Conservation (phyloP, 2,888 invertebrate genomes). For the Syritta pipiens region DNA sequence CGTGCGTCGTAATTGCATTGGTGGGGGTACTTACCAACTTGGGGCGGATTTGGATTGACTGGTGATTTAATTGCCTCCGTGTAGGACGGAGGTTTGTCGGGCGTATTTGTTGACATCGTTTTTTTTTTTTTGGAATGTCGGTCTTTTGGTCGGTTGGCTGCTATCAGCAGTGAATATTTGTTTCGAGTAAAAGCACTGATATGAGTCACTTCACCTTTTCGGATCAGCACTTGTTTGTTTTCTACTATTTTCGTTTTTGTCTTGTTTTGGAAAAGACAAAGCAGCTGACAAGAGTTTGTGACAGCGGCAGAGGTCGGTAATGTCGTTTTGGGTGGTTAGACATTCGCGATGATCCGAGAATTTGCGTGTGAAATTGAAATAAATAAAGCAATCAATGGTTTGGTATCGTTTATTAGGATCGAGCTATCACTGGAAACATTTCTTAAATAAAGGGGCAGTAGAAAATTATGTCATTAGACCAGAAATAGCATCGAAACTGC, state of each 20-base stretch:
- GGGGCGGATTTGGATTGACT: constrained; percentile 43
- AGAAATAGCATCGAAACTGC: too few species aligned
- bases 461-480: too few species aligned
- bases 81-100: constrained; percentile 81
- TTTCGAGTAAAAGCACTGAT: constrained; percentile 6
- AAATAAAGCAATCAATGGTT: too few species aligned
- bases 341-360: too few species aligned
- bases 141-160: background rate
- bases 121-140: background rate
- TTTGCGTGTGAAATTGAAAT: too few species aligned
- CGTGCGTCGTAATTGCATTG: background rate
- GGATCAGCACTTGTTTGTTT: constrained; percentile 56
- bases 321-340: too few species aligned
- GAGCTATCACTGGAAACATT: too few species aligned
- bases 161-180: background rate
- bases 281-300: constrained; percentile 25
- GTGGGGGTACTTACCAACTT: constrained; percentile 69
- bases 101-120: constrained; percentile 69
- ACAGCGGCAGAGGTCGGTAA: background rate
- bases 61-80: constrained; percentile 77
- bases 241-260: constrained; percentile 21
- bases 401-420: too few species aligned
- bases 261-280: constrained; percentile 29
- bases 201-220: constrained; percentile 46
- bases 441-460: too few species aligned